A percentile compares a stretch with the other conserved stretches of the same genome.
These are phyloP conservation scores for Ischnus inquisitorius DNA, from an alignment of 2,888 invertebrate species.

Conservation along the genomic window DNA sequence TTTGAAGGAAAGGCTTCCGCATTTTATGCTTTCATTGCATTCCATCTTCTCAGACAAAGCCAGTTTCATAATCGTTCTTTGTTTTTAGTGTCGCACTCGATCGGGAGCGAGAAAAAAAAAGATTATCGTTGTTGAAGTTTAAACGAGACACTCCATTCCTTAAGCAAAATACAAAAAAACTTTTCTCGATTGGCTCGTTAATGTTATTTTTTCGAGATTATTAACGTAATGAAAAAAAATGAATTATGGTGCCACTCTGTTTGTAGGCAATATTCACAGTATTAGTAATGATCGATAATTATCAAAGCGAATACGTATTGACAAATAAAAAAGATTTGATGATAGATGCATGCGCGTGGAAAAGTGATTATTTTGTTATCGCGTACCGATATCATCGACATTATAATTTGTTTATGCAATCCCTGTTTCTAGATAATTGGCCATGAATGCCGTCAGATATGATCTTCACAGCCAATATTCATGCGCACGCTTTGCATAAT, in stretches of 20 bases:
- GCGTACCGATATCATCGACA: constrained; percentile 23
- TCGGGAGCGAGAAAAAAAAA: neutral
- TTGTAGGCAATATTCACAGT: neutral
- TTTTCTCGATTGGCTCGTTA: neutral
- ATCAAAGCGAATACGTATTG: too few relatives aligned
- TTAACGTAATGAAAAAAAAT: neutral
- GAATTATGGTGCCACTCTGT: neutral
- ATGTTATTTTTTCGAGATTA: neutral
- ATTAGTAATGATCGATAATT: neutral
- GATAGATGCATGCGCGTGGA: neutral
- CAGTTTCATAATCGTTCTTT: constrained; percentile 58
- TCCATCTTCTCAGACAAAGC: constrained; percentile 51
- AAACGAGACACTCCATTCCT: neutral
- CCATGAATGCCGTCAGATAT: constrained; percentile 18
- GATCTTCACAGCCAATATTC: constrained; percentile 1
- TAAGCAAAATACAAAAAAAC: neutral
- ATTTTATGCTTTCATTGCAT: constrained; percentile 52
- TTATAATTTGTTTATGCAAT: constrained; percentile 44
- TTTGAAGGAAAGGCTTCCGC: constrained; percentile 34
- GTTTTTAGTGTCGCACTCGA: constrained; percentile 15
- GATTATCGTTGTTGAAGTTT: neutral
- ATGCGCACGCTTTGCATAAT: constrained; percentile 45
- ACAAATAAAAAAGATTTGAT: neutral
- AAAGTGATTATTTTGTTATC: constrained; percentile 1
- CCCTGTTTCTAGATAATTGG: constrained; percentile 31